These are phyloP conservation scores for Hemibagrus guttatus DNA, from an alignment of 2,797 vertebrate species.

Conservation along the genomic window DNA sequence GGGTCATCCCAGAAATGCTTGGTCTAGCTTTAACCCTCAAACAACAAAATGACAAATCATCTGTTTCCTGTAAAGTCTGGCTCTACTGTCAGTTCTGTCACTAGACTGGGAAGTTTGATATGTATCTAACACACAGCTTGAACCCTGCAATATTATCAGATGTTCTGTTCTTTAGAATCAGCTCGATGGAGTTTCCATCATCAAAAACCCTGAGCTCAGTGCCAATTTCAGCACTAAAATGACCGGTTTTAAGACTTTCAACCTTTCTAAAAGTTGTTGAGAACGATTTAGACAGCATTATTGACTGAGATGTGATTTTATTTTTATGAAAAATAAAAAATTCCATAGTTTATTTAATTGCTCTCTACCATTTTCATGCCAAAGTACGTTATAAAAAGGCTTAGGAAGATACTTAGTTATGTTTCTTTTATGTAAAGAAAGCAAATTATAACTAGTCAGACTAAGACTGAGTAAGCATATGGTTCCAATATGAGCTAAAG, in stretches of 20 bases:
- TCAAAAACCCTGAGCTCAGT: neutral
- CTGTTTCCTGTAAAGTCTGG: neutral
- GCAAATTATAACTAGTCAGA: neutral
- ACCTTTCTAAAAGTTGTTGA: neutral
- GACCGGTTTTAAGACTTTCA: neutral
- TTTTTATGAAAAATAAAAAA: constrained; percentile 7
- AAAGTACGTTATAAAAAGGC: neutral
- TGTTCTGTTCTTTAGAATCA: neutral
- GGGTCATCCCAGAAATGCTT: neutral
- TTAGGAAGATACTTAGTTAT: neutral
- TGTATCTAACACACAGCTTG: neutral
- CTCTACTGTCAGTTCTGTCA: neutral
- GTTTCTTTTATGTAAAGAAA: neutral
- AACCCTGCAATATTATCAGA: neutral
- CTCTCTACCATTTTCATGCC: neutral
- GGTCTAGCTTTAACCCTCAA: constrained; percentile 6
- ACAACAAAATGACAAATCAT: neutral
- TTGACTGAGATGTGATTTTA: neutral
- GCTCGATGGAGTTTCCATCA: neutral
- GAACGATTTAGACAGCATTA: neutral
- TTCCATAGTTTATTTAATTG: too few relatives aligned
- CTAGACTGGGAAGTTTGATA: neutral
- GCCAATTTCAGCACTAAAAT: neutral
- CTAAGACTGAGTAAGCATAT: neutral
- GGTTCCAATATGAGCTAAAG: constrained; percentile 8